A percentile compares a stretch with the other conserved stretches of the same genome.
Conservation (phyloP, 2,113 vertebrate genomes). For the Lophotis ruficrista region DNA sequence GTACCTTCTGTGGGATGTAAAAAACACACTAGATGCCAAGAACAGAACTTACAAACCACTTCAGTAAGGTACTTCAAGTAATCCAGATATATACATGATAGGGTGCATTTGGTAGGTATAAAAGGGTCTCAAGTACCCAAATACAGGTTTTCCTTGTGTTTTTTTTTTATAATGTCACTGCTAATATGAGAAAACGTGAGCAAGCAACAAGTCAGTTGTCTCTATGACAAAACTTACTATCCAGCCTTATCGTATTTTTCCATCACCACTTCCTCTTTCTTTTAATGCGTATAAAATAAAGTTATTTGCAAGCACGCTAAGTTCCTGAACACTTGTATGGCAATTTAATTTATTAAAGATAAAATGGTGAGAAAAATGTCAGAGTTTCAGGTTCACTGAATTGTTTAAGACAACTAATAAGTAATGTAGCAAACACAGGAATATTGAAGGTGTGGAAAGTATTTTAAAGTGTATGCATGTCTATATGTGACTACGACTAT, state of each 20-base stretch:
- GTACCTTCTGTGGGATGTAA: not conserved
- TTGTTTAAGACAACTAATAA: not conserved
- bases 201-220: not conserved
- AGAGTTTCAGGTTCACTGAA: not conserved
- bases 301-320: not conserved
- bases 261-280: not conserved
- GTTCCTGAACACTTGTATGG: not conserved
- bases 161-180: not conserved
- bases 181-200: not conserved
- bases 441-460: not conserved
- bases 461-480: not conserved
- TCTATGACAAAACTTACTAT: not conserved
- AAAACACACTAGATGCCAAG: not conserved
- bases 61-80: not conserved
- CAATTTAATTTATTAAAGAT: not conserved
- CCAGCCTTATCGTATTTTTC: not conserved
- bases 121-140: not conserved
- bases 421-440: not conserved
- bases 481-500: not conserved
- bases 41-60: not conserved
- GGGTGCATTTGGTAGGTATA: not conserved
- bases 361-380: not conserved
- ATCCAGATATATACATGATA: not conserved
- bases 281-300: not conserved
- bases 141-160: not conserved